Evolutionary conservation across 2,113 vertebrate genomes (phyloP).

Genomic region (Epinephelus cyanopodus): DNA sequence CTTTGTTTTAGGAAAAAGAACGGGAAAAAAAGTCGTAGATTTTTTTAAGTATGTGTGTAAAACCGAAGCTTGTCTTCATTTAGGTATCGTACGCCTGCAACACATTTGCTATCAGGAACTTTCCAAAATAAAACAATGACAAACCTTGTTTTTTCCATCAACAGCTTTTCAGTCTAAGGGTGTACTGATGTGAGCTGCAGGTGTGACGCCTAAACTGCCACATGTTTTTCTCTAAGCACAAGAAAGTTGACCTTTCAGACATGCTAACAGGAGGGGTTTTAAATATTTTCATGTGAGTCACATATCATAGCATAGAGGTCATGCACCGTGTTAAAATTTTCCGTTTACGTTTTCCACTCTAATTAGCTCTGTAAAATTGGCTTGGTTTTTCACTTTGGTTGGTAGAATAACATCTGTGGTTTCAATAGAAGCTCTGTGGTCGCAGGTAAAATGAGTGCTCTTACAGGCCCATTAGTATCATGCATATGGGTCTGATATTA

Average conservation of each 20-base stretch:
- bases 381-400: background rate
- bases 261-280: background rate
- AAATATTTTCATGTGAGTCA: background rate
- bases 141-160: conserved; percentile 40
- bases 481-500: background rate
- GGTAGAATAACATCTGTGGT: background rate
- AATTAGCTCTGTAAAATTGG: conserved; percentile 2
- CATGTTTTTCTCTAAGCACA: conserved; percentile 7
- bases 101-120: conserved; percentile 44
- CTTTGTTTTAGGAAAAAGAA: conserved; percentile 57
- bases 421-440: background rate
- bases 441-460: background rate
- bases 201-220: background rate
- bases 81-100: conserved; percentile 24
- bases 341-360: background rate
- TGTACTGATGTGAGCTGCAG: background rate
- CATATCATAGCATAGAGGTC: background rate
- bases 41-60: background rate
- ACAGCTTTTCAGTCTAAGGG: conserved; percentile 31
- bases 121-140: conserved; percentile 65
- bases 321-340: background rate
- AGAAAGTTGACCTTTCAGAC: conserved; percentile 1
- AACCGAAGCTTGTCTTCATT: conserved; percentile 25
- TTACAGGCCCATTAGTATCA: background rate
- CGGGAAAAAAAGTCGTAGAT: background rate